A percentile compares a stretch with the other conserved stretches of the same genome.
These are phyloP conservation scores for Clusia tigrina DNA, from an alignment of 2,888 invertebrate genomes.

Conservation along the genomic window DNA sequence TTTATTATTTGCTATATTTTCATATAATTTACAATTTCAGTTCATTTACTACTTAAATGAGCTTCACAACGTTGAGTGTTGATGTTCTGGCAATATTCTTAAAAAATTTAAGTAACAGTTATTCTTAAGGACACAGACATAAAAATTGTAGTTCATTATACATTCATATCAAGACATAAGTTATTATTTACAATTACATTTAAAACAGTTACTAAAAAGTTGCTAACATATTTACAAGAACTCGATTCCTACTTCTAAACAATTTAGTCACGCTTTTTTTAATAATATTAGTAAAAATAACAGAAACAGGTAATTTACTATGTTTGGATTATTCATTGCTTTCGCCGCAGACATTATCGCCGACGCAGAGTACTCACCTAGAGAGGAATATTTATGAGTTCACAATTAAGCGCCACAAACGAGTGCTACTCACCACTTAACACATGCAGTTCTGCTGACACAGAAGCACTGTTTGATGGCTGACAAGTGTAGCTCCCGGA, in stretches of 20 bases:
- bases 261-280: slow-evolving; percentile 52
- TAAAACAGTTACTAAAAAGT: not conserved
- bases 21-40: no score
- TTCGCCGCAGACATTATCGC: slow-evolving; percentile 61
- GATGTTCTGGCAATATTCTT: no score
- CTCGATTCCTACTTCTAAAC: not conserved
- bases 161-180: not conserved
- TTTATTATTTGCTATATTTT: no score
- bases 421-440: slow-evolving; percentile 76
- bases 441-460: slow-evolving; percentile 88
- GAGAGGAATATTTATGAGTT: slow-evolving; percentile 3
- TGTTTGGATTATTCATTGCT: slow-evolving; percentile 29
- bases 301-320: slow-evolving; percentile 41
- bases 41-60: no score
- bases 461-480: slow-evolving; percentile 90
- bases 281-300: slow-evolving; percentile 44
- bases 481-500: slow-evolving; percentile 90
- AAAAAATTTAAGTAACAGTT: no score
- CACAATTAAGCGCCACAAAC: not conserved
- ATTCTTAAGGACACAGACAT: no score
- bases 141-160: not conserved
- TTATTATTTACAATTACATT: not conserved
- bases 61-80: no score
- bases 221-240: not conserved
- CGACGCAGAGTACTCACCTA: slow-evolving; percentile 65